Evolutionary conservation across 2,888 invertebrate species (phyloP), one percentile per base, ranked within the genome.

Genomic region (Drosophila stalkeri): DNA sequence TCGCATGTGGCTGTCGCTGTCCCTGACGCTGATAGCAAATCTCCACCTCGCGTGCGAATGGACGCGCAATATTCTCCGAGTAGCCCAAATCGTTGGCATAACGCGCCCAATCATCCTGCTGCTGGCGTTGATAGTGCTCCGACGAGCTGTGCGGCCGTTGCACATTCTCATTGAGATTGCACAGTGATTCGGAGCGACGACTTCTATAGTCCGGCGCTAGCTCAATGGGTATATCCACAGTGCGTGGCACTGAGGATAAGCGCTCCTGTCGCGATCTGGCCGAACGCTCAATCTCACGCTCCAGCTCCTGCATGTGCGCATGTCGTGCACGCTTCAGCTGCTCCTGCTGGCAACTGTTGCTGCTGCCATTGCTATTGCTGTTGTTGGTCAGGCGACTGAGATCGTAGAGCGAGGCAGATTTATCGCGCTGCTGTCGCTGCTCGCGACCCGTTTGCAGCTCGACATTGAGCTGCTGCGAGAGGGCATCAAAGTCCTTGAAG

Each of bases 91-190:
- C 92, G 47, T 92, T 92, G 20, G 94, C 94, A 55, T 94, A 92
- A 37, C 93, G 91, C 56, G 94, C 89, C 94, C 94, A 94, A 76
- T 94, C 94, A 33, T 93, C 92, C 54, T 94, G 91, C 35, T 43
- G 60, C 31, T 1, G 60, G 0, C 61, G 41, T n/a, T n/a, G 64
- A 46, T 82, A 44, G 60, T 81, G 52, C 9, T 86, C 89, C 14
- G 70, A 76, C 0, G 82, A 80, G 51, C 84, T 87, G 44, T 88
- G 90, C 0, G 85, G 91, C 12, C 86, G 60, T 0, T 23, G 35
- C 0, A 18, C 20, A 2, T 63, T 31, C 2, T 91, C 90, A 5
- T 69, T 78, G 0, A 92, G 77, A 68, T 92, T 91, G 61, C 91
- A 92, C 86, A 92, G 78, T 0, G 92, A 92, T 31, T 92, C 92